These are phyloP conservation scores for Callyntrura sp. DNA, from an alignment of 2,888 invertebrate species.

Conservation along the genomic window DNA sequence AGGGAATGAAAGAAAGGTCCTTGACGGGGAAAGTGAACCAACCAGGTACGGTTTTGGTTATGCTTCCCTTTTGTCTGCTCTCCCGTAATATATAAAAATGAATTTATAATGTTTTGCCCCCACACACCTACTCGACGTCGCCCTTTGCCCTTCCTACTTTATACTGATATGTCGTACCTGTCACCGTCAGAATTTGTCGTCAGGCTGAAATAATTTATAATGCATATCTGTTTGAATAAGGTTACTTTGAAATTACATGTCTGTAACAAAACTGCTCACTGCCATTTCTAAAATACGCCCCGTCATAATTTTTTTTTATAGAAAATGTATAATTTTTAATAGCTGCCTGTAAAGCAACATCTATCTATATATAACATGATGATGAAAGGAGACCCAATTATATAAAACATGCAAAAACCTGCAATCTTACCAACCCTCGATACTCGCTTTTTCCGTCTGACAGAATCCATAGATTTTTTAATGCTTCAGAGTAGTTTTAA, in stretches of 20 bases:
- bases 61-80: neutral
- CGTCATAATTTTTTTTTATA: neutral
- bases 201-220: neutral
- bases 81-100: neutral
- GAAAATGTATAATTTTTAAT: conserved; percentile 47
- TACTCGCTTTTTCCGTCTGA: neutral
- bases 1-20: neutral
- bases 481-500: neutral
- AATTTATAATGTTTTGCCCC: conserved; percentile 36
- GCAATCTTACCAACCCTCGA: neutral
- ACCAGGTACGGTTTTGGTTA: neutral
- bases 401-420: neutral
- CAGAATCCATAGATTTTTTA: neutral
- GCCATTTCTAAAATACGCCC: neutral
- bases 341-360: neutral
- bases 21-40: neutral
- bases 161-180: neutral
- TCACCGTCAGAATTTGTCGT: conserved; percentile 11
- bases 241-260: neutral
- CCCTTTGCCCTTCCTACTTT: neutral
- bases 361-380: neutral
- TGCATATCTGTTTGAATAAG: conserved; percentile 19
- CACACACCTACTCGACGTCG: too few species aligned
- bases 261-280: neutral
- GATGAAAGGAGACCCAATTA: neutral